These are phyloP conservation scores for Lasioglossum figueresi DNA, from an alignment of 2,888 invertebrate genomes.

Conservation along the genomic window DNA sequence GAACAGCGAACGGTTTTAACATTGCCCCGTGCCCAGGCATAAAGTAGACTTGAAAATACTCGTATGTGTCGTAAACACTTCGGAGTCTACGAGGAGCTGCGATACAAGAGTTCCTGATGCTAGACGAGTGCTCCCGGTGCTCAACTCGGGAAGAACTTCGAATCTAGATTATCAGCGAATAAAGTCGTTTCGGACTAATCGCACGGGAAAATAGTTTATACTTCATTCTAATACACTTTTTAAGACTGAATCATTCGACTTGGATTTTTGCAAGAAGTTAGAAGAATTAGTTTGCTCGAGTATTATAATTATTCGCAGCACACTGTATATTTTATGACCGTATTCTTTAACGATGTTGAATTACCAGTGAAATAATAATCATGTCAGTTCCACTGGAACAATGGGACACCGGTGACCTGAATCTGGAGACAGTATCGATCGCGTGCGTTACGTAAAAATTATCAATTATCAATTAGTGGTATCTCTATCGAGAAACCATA, in stretches of 20 bases:
- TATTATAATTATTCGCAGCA: background rate
- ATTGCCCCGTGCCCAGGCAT: slow-evolving; percentile 25
- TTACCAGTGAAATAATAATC: background rate
- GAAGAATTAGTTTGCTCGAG: background rate
- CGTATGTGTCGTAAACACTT: slow-evolving; percentile 54
- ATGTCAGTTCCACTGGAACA: background rate
- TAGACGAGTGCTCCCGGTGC: slow-evolving; percentile 21
- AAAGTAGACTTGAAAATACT: slow-evolving; percentile 47
- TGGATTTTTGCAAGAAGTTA: too few species aligned
- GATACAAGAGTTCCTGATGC: slow-evolving; percentile 16
- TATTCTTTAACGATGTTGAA: background rate
- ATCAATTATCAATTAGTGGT: slow-evolving; percentile 40
- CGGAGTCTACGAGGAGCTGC: background rate
- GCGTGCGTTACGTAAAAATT: slow-evolving; percentile 27
- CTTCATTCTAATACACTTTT: too few species aligned
- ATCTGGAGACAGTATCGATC: background rate
- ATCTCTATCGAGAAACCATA: slow-evolving; percentile 25
- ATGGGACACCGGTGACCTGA: slow-evolving; percentile 4
- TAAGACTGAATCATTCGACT: too few species aligned
- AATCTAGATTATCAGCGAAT: background rate
- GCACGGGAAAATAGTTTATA: background rate
- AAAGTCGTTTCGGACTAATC: background rate
- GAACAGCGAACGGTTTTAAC: slow-evolving; percentile 34
- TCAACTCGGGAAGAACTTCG: slow-evolving; percentile 16
- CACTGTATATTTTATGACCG: background rate